phyloP scores from a whole-genome alignment of 2,113 vertebrate species.

The Microcebus lehilahytsara region DNA sequence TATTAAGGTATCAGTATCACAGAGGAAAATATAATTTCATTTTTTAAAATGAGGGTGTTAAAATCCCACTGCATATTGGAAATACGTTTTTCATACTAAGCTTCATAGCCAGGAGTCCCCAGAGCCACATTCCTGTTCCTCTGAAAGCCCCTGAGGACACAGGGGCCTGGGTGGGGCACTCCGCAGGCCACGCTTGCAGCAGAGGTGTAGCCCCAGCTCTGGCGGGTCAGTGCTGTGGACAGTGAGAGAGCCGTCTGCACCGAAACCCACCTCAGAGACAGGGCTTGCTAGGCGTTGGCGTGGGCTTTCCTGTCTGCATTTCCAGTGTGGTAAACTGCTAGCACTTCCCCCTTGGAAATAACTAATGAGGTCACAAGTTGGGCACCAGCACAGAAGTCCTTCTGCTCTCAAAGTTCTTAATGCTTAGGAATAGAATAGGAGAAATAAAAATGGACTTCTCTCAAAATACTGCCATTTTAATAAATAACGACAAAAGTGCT shows the following conservation, averaged over 20 bases:
- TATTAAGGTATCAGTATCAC: conserved; percentile 39
- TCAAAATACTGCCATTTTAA: not conserved
- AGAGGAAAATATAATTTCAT: conserved; percentile 19
- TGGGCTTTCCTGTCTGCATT: too few relatives aligned
- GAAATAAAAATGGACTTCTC: not conserved
- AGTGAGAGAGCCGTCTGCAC: not conserved
- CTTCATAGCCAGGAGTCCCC: not conserved
- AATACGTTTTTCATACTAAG: not conserved
- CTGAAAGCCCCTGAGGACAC: not conserved
- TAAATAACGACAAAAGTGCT: accelerated
- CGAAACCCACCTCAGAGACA: not conserved
- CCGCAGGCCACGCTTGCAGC: not conserved
- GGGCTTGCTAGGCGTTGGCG: not conserved
- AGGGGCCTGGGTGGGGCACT: not conserved
- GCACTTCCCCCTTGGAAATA: not conserved
- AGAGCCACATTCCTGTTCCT: not conserved
- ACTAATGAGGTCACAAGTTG: too few relatives aligned
- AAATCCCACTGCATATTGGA: not conserved
- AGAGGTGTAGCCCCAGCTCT: not conserved
- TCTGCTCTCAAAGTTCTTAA: not conserved
- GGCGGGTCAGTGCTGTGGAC: not conserved
- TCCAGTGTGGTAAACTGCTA: not conserved
- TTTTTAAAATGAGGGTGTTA: not conserved
- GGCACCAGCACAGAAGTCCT: not conserved
- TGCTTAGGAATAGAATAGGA: not conserved